phyloP scores from a whole-genome alignment of 2,113 vertebrate species.

The Malurus cyaneus region DNA sequence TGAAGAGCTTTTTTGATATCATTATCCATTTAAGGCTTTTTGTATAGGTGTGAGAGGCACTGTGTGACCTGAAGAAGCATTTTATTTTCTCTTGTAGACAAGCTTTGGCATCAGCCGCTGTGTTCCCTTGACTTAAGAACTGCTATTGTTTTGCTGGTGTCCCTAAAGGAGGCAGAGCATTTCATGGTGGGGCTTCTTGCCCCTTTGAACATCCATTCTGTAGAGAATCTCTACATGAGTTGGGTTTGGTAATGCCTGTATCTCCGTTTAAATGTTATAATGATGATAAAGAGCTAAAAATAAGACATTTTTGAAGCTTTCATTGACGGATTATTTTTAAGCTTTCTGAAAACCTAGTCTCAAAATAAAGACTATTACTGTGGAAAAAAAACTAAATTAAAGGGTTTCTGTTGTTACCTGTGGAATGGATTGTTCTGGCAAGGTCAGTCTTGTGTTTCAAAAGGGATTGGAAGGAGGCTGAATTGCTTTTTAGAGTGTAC shows the following conservation, averaged over 20 bases:
- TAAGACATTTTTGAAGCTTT: not conserved
- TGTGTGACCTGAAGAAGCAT: not conserved
- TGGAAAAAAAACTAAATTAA: not conserved
- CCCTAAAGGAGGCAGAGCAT: not conserved
- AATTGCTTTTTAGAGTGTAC: not conserved
- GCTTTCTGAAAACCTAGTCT: not conserved
- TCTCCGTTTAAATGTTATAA: not conserved
- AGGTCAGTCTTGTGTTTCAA: not conserved
- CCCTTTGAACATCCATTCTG: not conserved
- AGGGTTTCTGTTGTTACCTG: not conserved
- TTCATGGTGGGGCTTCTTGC: not conserved
- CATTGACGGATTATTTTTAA: not conserved
- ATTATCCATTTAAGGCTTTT: not conserved
- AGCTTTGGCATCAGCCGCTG: not conserved
- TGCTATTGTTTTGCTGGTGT: not conserved
- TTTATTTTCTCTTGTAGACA: not conserved
- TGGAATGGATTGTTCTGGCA: not conserved
- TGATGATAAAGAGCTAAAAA: not conserved
- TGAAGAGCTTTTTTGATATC: not conserved
- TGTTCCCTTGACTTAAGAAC: not conserved
- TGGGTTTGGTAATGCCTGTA: not conserved
- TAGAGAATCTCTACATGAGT: not conserved
- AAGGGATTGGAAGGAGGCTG: not conserved
- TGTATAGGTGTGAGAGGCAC: not conserved
- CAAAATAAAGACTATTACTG: not conserved